Evolutionary conservation across 2,797 vertebrate genomes (phyloP).

Genomic region (Pseudochromis fuscus): DNA sequence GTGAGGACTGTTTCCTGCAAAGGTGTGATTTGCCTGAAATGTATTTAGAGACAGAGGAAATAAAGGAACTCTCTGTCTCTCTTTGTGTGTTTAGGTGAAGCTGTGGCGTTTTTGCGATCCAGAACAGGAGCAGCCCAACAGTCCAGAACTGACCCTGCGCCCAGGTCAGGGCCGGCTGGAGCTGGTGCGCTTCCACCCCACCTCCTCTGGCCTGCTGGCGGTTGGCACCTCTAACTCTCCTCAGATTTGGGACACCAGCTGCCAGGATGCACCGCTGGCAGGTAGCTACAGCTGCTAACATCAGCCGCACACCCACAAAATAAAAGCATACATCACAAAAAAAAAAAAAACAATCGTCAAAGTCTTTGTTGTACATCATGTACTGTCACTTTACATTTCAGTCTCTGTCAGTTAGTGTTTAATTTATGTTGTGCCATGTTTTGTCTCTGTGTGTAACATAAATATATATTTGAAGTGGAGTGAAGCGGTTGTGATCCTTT

Average conservation of each 20-base stretch:
- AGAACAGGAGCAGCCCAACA: conserved; percentile 72
- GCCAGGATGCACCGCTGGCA: conserved; percentile 83
- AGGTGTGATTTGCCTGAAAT: no score
- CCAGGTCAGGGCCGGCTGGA: conserved; percentile 81
- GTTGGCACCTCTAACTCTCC: conserved; percentile 70
- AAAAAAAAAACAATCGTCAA: conserved; percentile 14
- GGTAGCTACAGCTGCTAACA: conserved; percentile 78
- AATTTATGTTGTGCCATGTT: conserved; percentile 56
- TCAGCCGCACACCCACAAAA: background rate
- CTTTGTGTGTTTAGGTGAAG: conserved; percentile 86
- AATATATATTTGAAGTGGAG: conserved; percentile 37
- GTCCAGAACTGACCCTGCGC: conserved; percentile 81
- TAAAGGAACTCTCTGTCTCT: background rate
- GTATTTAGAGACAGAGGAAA: background rate
- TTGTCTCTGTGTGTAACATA: conserved; percentile 61
- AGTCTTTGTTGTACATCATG: conserved; percentile 48
- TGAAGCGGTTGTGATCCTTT: conserved; percentile 57
- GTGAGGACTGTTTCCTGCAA: background rate
- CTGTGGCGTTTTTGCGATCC: conserved; percentile 87
- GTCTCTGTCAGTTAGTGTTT: conserved; percentile 70
- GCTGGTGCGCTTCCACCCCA: conserved; percentile 90
- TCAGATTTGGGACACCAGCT: conserved; percentile 89
- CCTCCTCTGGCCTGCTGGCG: conserved; percentile 86
- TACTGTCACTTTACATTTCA: conserved; percentile 55
- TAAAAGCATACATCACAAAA: conserved; percentile 18